These are phyloP conservation scores for Myocastor coypus DNA, from an alignment of 2,113 vertebrate species.

Conservation along the genomic window DNA sequence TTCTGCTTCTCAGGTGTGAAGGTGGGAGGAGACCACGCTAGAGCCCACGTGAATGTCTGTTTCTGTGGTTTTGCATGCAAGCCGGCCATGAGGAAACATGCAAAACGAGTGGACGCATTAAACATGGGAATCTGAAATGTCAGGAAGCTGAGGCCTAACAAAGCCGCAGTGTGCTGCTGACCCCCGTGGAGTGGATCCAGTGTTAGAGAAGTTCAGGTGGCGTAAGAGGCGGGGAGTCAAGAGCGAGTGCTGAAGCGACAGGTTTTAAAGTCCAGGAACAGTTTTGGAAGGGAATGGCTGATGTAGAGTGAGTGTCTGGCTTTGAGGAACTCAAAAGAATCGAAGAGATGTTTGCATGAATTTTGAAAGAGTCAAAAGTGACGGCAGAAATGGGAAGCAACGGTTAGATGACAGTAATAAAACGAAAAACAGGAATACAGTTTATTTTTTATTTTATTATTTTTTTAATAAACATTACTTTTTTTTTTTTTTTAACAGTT, in stretches of 20 bases:
- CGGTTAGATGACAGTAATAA: not conserved
- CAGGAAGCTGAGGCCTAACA: not conserved
- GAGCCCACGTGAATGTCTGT: not conserved
- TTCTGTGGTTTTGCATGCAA: not conserved
- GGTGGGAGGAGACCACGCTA: not conserved
- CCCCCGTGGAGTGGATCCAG: not conserved
- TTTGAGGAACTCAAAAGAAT: not conserved
- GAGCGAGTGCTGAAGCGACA: not conserved
- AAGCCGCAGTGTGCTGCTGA: not conserved
- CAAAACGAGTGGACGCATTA: not conserved
- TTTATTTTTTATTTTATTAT: too few relatives aligned
- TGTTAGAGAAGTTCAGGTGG: not conserved
- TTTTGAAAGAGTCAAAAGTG: conserved; percentile 1
- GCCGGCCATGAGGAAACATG: not conserved
- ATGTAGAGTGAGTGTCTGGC: not conserved
- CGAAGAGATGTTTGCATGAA: not conserved
- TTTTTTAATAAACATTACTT: too few relatives aligned
- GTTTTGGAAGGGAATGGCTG: not conserved
- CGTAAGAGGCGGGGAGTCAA: not conserved
- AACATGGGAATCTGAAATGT: not conserved
- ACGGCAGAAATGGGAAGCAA: not conserved
- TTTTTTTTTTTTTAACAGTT: too few relatives aligned
- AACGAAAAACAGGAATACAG: not conserved
- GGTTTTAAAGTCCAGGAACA: not conserved
- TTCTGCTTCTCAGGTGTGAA: not conserved